Evolutionary conservation across 2,113 vertebrate genomes (phyloP).

Genomic region (Forbesichthys papilliferus): DNA sequence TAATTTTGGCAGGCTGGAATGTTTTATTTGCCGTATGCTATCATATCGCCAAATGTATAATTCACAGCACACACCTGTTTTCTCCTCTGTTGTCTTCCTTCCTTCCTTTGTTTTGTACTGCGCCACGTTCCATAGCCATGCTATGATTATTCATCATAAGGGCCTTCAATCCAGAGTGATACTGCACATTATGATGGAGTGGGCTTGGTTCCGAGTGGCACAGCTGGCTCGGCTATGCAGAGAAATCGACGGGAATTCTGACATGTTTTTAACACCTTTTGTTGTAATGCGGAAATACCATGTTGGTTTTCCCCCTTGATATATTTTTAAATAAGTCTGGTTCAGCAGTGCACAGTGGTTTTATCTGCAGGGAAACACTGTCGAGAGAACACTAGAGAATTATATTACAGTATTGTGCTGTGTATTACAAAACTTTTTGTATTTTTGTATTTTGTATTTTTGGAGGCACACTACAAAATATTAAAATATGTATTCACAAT

Average conservation of each 20-base stretch:
- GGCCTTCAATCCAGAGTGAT: slow-evolving; percentile 68
- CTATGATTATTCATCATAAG: slow-evolving; percentile 73
- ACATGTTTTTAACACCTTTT: slow-evolving; percentile 19
- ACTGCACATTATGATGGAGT: slow-evolving; percentile 67
- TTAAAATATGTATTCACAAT: neutral
- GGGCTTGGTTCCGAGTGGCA: slow-evolving; percentile 59
- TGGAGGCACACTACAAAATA: too few relatives aligned
- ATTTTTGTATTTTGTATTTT: neutral
- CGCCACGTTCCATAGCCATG: slow-evolving; percentile 50
- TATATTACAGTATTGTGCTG: neutral
- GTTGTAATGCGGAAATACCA: slow-evolving; percentile 1
- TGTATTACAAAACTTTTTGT: too few relatives aligned
- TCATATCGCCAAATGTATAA: slow-evolving; percentile 64
- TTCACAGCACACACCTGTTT: slow-evolving; percentile 69
- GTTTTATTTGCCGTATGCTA: slow-evolving; percentile 51
- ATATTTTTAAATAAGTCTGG: neutral
- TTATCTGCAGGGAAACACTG: neutral
- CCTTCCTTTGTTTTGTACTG: slow-evolving; percentile 57
- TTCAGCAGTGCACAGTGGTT: slow-evolving; percentile 2
- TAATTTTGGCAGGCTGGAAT: slow-evolving; percentile 23
- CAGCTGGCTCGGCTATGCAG: slow-evolving; percentile 59
- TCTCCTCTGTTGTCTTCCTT: slow-evolving; percentile 39
- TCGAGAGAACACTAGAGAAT: neutral
- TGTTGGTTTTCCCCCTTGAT: slow-evolving; percentile 15
- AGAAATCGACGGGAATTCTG: slow-evolving; percentile 20